Percentiles rank a stretch among this genome's conserved stretches.
These are phyloP conservation scores for Sciurus niger DNA, from an alignment of 2,113 vertebrate genomes.

Conservation along the genomic window DNA sequence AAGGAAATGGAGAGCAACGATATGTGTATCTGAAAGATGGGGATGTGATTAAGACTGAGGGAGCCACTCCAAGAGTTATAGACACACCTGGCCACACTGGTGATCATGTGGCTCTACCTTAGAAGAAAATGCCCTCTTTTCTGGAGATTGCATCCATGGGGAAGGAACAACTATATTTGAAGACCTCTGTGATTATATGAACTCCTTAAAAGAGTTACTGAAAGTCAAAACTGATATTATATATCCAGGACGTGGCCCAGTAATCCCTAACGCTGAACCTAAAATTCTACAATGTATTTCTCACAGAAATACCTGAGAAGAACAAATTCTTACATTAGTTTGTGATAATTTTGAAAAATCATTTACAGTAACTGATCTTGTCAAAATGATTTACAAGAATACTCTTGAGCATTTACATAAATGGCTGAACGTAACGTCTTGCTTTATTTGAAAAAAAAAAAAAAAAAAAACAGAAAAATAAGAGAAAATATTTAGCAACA, in stretches of 20 bases:
- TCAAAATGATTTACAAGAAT: conserved; percentile 94
- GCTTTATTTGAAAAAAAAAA: conserved; percentile 91
- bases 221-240: conserved; percentile 90
- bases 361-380: conserved; percentile 91
- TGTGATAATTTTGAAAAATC: conserved; percentile 87
- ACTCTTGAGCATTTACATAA: conserved; percentile 92
- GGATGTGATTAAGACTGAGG: no score
- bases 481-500: conserved; percentile 88
- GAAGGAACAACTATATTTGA: conserved; percentile 97
- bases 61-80: conserved; percentile 85
- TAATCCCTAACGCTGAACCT: conserved; percentile 91
- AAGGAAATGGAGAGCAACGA: conserved; percentile 81
- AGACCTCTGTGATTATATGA: conserved; percentile 97
- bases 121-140: conserved; percentile 96
- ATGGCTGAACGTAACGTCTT: conserved; percentile 92
- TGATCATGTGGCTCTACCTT: conserved; percentile 96
- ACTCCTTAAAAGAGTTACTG: conserved; percentile 92
- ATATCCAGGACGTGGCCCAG: conserved; percentile 97
- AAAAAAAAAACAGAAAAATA: conserved; percentile 94
- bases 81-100: conserved; percentile 97
- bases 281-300: conserved; percentile 95
- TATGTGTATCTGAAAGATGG: no score
- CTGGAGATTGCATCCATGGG: conserved; percentile 98
- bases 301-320: conserved; percentile 93
- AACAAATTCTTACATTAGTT: conserved; percentile 92